phyloP scores from a whole-genome alignment of 2,888 invertebrate genomes.

The Ichneumon xanthorius region DNA sequence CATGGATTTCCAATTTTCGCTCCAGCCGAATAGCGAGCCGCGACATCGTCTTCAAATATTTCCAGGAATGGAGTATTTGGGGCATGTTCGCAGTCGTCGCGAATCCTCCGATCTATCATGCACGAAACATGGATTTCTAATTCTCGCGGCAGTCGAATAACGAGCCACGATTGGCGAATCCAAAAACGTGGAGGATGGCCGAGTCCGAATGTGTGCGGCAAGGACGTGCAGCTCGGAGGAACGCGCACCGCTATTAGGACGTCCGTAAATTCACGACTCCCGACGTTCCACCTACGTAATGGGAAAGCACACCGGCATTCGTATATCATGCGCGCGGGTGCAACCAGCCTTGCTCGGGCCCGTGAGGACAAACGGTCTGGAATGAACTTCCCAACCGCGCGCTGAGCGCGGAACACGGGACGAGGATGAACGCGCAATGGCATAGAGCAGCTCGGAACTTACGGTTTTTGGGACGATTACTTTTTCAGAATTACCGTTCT shows the following conservation, averaged over 20 bases:
- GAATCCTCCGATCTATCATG: conserved; percentile 12
- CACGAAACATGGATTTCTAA: conserved; percentile 46
- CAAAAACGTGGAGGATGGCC: neutral
- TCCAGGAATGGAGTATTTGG: conserved; percentile 53
- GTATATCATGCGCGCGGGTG: conserved; percentile 52
- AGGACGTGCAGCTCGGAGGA: conserved; percentile 12
- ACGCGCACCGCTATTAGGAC: conserved; percentile 20
- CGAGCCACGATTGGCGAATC: neutral
- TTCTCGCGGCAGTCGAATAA: conserved; percentile 34
- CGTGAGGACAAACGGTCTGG: conserved; percentile 50
- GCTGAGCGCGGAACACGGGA: conserved; percentile 1
- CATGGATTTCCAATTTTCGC: conserved; percentile 45
- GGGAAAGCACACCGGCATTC: conserved; percentile 34
- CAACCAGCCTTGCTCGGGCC: conserved; percentile 6
- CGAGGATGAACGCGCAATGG: neutral
- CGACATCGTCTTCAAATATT: conserved; percentile 44
- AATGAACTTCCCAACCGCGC: conserved; percentile 33
- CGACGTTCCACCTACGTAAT: conserved; percentile 34
- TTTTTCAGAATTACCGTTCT: conserved; percentile 13
- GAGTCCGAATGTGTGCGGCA: conserved; percentile 6
- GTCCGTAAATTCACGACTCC: conserved; percentile 32
- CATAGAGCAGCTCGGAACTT: neutral
- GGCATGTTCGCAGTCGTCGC: neutral
- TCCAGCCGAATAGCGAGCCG: conserved; percentile 29
- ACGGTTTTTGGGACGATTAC: conserved; percentile 11